Conservation (phyloP, 2,888 invertebrate genomes). For the Noctua pronuba region DNA sequence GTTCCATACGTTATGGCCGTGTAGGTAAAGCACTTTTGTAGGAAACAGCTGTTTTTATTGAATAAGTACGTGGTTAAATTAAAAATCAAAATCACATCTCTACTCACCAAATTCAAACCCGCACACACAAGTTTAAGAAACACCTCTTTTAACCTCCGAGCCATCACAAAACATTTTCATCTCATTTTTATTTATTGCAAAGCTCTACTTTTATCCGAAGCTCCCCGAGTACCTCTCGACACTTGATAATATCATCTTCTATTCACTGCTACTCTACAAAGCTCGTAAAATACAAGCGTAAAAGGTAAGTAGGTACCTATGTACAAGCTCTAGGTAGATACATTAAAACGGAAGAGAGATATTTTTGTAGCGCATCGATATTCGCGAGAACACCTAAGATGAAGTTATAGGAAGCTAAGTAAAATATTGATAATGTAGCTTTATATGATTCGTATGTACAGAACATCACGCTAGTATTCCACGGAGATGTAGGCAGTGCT, state of each 20-base stretch:
- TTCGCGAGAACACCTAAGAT: not conserved
- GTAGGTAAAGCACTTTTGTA: too few relatives aligned
- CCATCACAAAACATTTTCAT: not conserved
- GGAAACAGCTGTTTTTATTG: too few relatives aligned
- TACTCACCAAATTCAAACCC: not conserved
- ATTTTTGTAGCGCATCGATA: slow-evolving; percentile 31
- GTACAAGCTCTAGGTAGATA: slow-evolving; percentile 8
- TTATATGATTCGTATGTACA: not conserved
- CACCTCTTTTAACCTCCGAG: not conserved
- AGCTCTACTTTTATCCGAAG: not conserved
- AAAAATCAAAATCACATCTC: not conserved
- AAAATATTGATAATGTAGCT: not conserved
- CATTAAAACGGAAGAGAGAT: slow-evolving; percentile 14
- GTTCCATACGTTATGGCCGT: too few relatives aligned
- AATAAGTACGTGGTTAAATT: not conserved
- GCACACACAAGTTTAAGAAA: not conserved
- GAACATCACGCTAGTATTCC: not conserved
- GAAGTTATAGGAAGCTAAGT: not conserved
- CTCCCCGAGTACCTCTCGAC: slow-evolving; percentile 14
- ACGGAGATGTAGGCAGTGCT: not conserved
- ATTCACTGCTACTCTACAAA: slow-evolving; percentile 19
- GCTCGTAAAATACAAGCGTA: slow-evolving; percentile 45
- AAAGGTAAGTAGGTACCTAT: slow-evolving; percentile 27
- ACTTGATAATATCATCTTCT: slow-evolving; percentile 21
- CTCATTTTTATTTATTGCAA: slow-evolving; percentile 24